Base-by-base conservation (phyloP, 2,113 vertebrate species). In the Anarrhichthys ocellatus region DNA sequence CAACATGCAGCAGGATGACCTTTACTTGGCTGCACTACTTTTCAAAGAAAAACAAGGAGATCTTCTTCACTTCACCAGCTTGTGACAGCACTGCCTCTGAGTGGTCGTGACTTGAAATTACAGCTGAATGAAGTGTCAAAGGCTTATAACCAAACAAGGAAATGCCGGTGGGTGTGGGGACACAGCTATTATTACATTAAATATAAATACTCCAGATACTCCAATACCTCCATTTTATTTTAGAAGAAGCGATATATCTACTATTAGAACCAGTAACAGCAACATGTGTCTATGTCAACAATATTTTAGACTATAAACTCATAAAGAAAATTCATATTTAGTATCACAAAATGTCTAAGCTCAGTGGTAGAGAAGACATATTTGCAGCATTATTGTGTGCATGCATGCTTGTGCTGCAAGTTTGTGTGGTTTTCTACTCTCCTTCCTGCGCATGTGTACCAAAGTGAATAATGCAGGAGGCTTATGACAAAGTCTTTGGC, bases 381-480 rank as follows among this genome's bases (percentile, higher is more conserved):
- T 64, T 10, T 76, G 20, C 29, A 27, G n/a, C 7, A 5, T 52
- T 3, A 50, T 38, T 50, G 9, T 65, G 15, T 73, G 22, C 20
- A 18, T 0, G 9, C 80, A 11, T 42, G 48, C 24, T 24, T 32
- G 32, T 76, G 9, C 58, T 38, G 11, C 27, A 9, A 32, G 27
- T 73, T 13, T 72, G 24, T 34, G 50, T 83, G 75, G 48, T 65
- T 50, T 52, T 34, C 1, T 14, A n/a, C 64, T 46, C 65, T 5
- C 40, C 38, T 61, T 32, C 42, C 56, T 81, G 70, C 22, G 15
- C 46, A 85, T 75, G 84, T 66, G 63, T 22, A 66, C 71, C 29
- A 15, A 64, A n/a, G 44, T 92, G 67, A 91, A 92, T 86, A 88
- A 94, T 88, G 81, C 46, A 90, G 9, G 48, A 84, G 83, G 84